phyloP scores from a whole-genome alignment of 1,140 invertebrate genomes.

The Danaus plexippus region DNA sequence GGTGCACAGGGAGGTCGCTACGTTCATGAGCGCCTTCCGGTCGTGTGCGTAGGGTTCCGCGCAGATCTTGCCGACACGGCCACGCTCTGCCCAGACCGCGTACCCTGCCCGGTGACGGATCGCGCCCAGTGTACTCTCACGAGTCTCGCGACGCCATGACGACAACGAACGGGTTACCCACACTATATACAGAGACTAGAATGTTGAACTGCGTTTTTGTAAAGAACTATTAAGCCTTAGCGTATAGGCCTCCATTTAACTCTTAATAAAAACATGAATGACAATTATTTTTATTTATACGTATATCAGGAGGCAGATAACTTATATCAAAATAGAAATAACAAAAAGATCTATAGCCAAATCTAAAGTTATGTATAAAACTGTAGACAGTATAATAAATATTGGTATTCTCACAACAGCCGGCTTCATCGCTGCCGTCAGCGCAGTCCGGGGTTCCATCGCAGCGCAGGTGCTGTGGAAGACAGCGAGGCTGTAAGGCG shows the following conservation, averaged over 20 bases:
- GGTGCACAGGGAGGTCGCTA: conserved; percentile 83
- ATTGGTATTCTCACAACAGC: conserved; percentile 78
- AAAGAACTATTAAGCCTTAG: no score
- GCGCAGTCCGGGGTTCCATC: conserved; percentile 87
- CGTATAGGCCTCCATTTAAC: no score
- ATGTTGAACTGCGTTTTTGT: neutral
- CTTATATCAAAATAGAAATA: no score
- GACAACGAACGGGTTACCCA: conserved; percentile 79
- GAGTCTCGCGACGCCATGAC: conserved; percentile 67
- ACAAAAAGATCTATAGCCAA: no score
- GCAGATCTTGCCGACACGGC: conserved; percentile 84
- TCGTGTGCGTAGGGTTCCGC: conserved; percentile 77
- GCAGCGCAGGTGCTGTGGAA: conserved; percentile 80
- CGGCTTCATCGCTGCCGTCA: conserved; percentile 88
- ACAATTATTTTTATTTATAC: no score
- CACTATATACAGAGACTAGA: conserved; percentile 70
- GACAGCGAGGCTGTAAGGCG: conserved; percentile 81
- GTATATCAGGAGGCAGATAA: no score
- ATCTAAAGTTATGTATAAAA: no score
- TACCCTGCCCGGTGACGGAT: conserved; percentile 82
- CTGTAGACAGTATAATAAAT: no score
- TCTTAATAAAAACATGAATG: no score
- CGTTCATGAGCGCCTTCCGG: conserved; percentile 68
- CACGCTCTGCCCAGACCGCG: conserved; percentile 87
- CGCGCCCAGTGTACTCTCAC: conserved; percentile 73